Evolutionary conservation across 2,888 invertebrate genomes (phyloP), one percentile per base, ranked within the genome.

Genomic region (Phaedon cochleariae): DNA sequence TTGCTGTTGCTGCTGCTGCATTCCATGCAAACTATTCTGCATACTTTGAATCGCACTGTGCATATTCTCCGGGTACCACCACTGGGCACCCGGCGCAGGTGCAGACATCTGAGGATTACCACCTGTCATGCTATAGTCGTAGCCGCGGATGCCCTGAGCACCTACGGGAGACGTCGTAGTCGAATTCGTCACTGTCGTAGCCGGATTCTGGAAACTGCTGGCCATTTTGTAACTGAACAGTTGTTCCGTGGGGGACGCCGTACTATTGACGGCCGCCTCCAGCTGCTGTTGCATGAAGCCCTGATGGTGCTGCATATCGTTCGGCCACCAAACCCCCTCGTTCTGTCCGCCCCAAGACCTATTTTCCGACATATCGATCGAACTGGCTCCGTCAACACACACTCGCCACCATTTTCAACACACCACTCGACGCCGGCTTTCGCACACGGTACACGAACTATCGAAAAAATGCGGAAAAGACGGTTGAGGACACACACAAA

Each of bases 191-290:
- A 85, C 88, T 80, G 88, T 87, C 81, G 88, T 90, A 84, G 88
- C 90, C 77, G 89, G 88, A 83, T 89, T 89, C 78, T 92, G 89
- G 87, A 93, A 93, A 83, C 91, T 92, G 83, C 91, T 90, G 79
- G 92, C 90, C 92, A 94, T 93, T 88, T 93, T 94, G 84, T 94
- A 94, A 70, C 91, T 90, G 83, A 93, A 93, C 76, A 93, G 86
- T 84, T 93, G 93, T 74, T 88, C 87, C 70, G 86, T 86, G 70
- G 85, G 86, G 69, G 87, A 85, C 53, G 88, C 86, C 73, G 87
- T 86, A 78, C 87, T 87, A 78, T 87, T 86, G 71, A 85, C 87
- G 67, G 86, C 86, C 59, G 85, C 85, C 48, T 79, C 78, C 62
- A 77, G 77, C 63, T 79, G 79, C 65, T 78, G 79, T 63, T 82